phyloP scores from a whole-genome alignment of 2,113 vertebrate genomes.

The Heterotilapia buettikoferi region DNA sequence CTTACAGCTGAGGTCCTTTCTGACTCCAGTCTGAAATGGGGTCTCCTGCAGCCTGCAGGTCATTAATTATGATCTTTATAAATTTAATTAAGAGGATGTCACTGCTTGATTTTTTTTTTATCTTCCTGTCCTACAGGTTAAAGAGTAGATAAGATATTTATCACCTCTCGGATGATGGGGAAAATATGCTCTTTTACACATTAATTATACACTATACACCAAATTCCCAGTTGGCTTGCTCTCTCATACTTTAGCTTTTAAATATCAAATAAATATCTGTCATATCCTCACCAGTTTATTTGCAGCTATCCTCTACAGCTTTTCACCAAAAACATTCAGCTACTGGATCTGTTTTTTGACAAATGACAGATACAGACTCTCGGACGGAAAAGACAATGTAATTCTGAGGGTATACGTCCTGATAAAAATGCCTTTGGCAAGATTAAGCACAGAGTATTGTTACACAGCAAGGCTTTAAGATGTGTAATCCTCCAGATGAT shows the following conservation, averaged over 20 bases:
- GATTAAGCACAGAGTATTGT: slow-evolving; percentile 16
- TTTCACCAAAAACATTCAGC: slow-evolving; percentile 25
- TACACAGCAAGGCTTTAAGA: not conserved
- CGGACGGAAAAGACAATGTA: slow-evolving; percentile 30
- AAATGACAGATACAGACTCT: slow-evolving; percentile 28
- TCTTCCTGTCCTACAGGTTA: slow-evolving; percentile 78
- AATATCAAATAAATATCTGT: not conserved
- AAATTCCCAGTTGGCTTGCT: not conserved
- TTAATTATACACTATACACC: slow-evolving; percentile 27
- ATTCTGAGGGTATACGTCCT: slow-evolving; percentile 8
- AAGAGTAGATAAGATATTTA: slow-evolving; percentile 61
- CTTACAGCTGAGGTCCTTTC: slow-evolving; percentile 58
- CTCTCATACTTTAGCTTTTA: not conserved
- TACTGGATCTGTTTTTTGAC: slow-evolving; percentile 15
- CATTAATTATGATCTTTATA: slow-evolving; percentile 78
- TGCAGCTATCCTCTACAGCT: not conserved
- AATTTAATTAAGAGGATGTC: slow-evolving; percentile 77
- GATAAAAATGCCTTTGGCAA: slow-evolving; percentile 33
- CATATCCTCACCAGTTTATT: not conserved
- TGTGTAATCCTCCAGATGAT: slow-evolving; percentile 4
- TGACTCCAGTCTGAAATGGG: slow-evolving; percentile 63
- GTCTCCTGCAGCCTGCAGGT: slow-evolving; percentile 67
- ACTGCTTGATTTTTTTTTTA: slow-evolving; percentile 63
- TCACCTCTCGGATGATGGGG: slow-evolving; percentile 33
- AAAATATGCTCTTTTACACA: slow-evolving; percentile 19